Percentiles rank a stretch among this genome's conserved stretches.
Evolutionary conservation across 2,888 invertebrate species (phyloP).

Genomic region (Drosophila anceps): DNA sequence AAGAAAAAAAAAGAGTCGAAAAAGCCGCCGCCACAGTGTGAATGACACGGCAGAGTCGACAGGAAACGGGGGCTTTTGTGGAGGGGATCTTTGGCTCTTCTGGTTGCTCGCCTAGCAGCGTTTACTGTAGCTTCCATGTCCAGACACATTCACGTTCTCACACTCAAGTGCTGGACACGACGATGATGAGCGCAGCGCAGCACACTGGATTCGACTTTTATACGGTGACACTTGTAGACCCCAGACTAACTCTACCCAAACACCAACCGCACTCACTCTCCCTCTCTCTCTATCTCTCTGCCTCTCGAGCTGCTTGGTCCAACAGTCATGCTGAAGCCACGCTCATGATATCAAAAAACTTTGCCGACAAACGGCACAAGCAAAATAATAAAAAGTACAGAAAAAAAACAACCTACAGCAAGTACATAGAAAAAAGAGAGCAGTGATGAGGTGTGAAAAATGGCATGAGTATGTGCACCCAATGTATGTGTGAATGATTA

Average conservation of each 20-base stretch:
- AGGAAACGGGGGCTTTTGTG: not conserved
- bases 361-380: conserved; percentile 68
- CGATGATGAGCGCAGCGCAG: conserved; percentile 28
- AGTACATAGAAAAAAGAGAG: conserved; percentile 21
- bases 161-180: conserved; percentile 48
- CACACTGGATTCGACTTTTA: conserved; percentile 62
- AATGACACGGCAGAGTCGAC: conserved; percentile 70
- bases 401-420: conserved; percentile 17
- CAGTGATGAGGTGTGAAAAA: conserved; percentile 49
- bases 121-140: conserved; percentile 39
- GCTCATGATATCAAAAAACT: conserved; percentile 74
- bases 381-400: conserved; percentile 23
- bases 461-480: conserved; percentile 27
- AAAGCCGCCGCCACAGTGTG: conserved; percentile 59
- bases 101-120: conserved; percentile 6
- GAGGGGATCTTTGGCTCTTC: not conserved
- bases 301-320: not conserved
- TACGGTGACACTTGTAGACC: conserved; percentile 73
- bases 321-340: conserved; percentile 27
- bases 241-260: not conserved
- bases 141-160: conserved; percentile 65
- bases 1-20: conserved; percentile 32
- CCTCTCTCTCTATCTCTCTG: too few species aligned
- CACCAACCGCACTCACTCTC: too few species aligned
- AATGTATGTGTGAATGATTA: too few species aligned